A percentile compares a stretch with the other conserved stretches of the same genome.
These are phyloP conservation scores for Pseudochaenichthys georgianus DNA, from an alignment of 2,797 vertebrate species.

Conservation along the genomic window DNA sequence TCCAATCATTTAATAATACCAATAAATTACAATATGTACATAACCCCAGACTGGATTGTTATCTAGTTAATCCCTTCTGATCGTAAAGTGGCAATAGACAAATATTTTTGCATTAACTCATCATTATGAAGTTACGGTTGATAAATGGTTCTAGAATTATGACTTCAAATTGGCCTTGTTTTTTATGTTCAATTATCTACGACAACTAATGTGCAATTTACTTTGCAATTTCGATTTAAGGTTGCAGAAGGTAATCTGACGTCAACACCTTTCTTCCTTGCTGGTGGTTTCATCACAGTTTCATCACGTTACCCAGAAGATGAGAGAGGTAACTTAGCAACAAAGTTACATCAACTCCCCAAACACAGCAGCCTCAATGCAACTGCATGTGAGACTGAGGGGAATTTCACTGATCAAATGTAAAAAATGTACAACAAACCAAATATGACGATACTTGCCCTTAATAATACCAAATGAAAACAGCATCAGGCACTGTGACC, in stretches of 20 bases:
- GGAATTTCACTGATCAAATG: not conserved
- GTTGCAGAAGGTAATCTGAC: constrained; percentile 52
- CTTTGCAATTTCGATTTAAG: constrained; percentile 16
- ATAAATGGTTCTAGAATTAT: too few species aligned
- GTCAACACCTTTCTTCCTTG: constrained; percentile 32
- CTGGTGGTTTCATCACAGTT: constrained; percentile 61
- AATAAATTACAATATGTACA: constrained; percentile 2
- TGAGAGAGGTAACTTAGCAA: constrained; percentile 41
- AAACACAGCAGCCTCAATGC: constrained; percentile 13
- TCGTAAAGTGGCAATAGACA: not conserved
- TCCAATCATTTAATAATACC: not conserved
- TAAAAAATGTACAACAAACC: not conserved
- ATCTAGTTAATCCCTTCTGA: not conserved
- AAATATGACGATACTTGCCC: not conserved
- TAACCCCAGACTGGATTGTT: not conserved
- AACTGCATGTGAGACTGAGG: not conserved
- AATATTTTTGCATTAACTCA: too few species aligned
- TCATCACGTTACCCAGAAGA: constrained; percentile 43
- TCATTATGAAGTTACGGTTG: too few species aligned
- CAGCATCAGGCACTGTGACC: not conserved
- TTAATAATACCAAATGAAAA: not conserved
- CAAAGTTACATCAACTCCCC: constrained; percentile 60
- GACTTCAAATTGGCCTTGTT: too few species aligned
- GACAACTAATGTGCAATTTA: not conserved
- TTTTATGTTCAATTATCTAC: not conserved